Base-by-base conservation (phyloP, 1,140 invertebrate genomes). In the Eriocheir sinensis region DNA sequence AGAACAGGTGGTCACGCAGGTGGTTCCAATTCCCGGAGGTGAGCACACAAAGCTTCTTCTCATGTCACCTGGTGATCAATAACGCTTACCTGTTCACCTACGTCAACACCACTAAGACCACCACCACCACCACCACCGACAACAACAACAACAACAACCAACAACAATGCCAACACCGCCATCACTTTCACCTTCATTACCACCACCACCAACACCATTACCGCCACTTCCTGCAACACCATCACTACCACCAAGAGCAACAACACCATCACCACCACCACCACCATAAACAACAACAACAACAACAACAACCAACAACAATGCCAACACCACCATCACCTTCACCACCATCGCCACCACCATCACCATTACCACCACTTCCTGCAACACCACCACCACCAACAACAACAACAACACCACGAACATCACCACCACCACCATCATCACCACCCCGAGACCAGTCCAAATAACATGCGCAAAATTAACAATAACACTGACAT, bases 61-160 rank as follows among this genome's bases (percentile, higher is more conserved):
- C 60, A n/a, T 72, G 60, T 72, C 60, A 72, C 60, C n/a, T 72
- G n/a, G 60, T 72, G n/a, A 72, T 72, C 60, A 72, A 72, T 72
- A 72, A 72, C 27, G 60, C 60, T 72, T 72, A n/a, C 60, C n/a
- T n/a, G 60, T 72, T 72, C n/a, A 21, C n/a, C 60, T n/a, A 21
- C 60, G 27, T n/a, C 60, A 72, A 21, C 6, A 72, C 53, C 53
- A 72, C 53, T 27, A 72, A 9, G 9, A 72, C 21, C 8, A 72
- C 60, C 27, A 72, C 27, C 8, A 72, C 48, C 48, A n/a, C n/a
- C n/a, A n/a, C n/a, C n/a, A n/a, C n/a, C n/a, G n/a, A n/a, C n/a
- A n/a, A n/a, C n/a, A n/a, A n/a, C n/a, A n/a, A n/a, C n/a, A n/a
- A n/a, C n/a, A n/a, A n/a, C n/a, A n/a, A n/a, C n/a, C n/a, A n/a